These are phyloP conservation scores for Piprites chloris DNA, from an alignment of 2,113 vertebrate species.

Conservation along the genomic window DNA sequence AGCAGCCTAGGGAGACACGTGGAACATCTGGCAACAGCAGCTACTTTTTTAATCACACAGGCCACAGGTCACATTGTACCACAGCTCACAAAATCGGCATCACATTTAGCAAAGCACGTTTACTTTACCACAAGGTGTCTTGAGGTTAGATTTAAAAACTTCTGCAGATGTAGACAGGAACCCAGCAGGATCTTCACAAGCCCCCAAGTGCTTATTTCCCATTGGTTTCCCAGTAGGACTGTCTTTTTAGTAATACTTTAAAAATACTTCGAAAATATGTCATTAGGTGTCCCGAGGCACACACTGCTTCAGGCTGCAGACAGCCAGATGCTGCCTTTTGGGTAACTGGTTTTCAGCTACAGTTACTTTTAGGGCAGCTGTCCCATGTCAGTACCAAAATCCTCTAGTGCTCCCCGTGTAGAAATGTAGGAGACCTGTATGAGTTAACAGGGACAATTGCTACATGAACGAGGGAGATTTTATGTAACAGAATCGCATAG, in stretches of 20 bases:
- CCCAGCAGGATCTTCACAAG: neutral
- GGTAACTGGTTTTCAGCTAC: neutral
- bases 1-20: neutral
- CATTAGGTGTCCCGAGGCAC: neutral
- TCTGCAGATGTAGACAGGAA: neutral
- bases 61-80: neutral
- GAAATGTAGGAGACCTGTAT: neutral
- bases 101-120: neutral
- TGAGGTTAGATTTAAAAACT: neutral
- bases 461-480: neutral
- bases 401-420: neutral
- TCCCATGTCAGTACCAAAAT: neutral
- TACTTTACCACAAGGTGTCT: neutral
- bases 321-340: neutral
- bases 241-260: neutral
- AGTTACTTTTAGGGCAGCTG: neutral
- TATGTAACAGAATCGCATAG: neutral
- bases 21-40: slow-evolving; percentile 36
- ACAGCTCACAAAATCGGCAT: neutral
- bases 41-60: neutral
- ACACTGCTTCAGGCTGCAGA: neutral
- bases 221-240: neutral
- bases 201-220: neutral
- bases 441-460: neutral
- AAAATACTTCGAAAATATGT: neutral